These are phyloP conservation scores for Drosophila nigricruria DNA, from an alignment of 2,888 invertebrate species.

Conservation along the genomic window DNA sequence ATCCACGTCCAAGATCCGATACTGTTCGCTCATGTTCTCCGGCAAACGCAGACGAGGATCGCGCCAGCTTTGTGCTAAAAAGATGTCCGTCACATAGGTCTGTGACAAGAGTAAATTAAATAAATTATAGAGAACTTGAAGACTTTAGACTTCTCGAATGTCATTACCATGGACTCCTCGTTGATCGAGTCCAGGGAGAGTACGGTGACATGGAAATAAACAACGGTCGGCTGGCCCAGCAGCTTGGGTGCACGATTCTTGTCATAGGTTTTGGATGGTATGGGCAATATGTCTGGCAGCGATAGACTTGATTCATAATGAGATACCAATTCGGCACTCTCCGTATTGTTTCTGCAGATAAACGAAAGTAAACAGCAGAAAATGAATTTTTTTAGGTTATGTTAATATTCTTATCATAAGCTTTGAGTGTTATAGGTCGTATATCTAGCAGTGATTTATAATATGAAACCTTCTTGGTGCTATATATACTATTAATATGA, in stretches of 20 bases:
- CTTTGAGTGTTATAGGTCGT: not conserved
- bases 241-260: constrained; percentile 95
- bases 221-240: constrained; percentile 93
- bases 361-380: not conserved
- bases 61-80: constrained; percentile 96
- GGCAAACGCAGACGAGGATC: constrained; percentile 94
- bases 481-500: too few species aligned
- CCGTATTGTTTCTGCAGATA: constrained; percentile 81
- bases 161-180: constrained; percentile 93
- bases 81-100: constrained; percentile 97
- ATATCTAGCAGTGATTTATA: too few species aligned
- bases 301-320: constrained; percentile 89
- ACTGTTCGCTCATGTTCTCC: constrained; percentile 97
- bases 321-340: constrained; percentile 85
- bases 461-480: too few species aligned
- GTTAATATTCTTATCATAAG: not conserved
- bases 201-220: constrained; percentile 96
- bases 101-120: constrained; percentile 81
- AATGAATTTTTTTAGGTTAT: not conserved
- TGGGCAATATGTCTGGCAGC: constrained; percentile 93
- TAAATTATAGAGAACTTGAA: not conserved
- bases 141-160: not conserved
- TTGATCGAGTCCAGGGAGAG: constrained; percentile 97
- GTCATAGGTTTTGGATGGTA: constrained; percentile 94
- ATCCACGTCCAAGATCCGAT: constrained; percentile 94